phyloP scores from a whole-genome alignment of 2,888 invertebrate species.

The Luperina testacea region DNA sequence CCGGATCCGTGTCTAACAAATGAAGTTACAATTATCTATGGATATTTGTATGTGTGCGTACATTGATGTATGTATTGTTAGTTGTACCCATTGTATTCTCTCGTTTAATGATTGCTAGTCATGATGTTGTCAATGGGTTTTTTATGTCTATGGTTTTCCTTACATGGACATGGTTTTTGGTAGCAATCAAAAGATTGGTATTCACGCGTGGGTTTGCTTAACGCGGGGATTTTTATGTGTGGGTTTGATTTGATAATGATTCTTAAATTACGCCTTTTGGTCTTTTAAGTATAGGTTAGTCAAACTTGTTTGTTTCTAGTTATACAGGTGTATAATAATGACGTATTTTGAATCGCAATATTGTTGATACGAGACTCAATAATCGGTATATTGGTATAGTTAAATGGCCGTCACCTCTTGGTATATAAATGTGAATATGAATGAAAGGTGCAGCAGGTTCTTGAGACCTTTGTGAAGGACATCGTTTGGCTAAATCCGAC shows the following conservation, averaged over 20 bases:
- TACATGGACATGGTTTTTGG: slow-evolving; percentile 34
- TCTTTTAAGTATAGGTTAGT: not conserved
- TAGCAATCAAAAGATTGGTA: slow-evolving; percentile 32
- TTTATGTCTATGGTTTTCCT: slow-evolving; percentile 46
- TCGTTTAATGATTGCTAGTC: slow-evolving; percentile 45
- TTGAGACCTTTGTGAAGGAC: not conserved
- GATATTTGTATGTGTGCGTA: slow-evolving; percentile 31
- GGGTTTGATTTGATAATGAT: slow-evolving; percentile 3
- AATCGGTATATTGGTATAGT: not conserved
- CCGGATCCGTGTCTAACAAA: slow-evolving; percentile 30
- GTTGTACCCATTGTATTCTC: slow-evolving; percentile 49
- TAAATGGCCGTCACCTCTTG: not conserved
- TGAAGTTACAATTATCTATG: slow-evolving; percentile 37
- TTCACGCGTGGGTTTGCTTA: slow-evolving; percentile 23
- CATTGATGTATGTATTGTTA: slow-evolving; percentile 21
- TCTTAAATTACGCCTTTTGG: not conserved
- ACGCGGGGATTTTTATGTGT: not conserved
- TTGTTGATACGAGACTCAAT: not conserved
- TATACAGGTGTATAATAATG: not conserved
- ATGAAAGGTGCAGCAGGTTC: not conserved
- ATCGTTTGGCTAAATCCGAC: not conserved
- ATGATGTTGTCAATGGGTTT: slow-evolving; percentile 53
- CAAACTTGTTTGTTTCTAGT: not conserved
- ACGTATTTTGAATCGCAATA: not conserved
- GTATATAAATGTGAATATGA: not conserved